Evolutionary conservation across 1,140 invertebrate genomes (phyloP), one percentile per base, ranked within the genome.

Genomic region (Drosophila novamexicana): DNA sequence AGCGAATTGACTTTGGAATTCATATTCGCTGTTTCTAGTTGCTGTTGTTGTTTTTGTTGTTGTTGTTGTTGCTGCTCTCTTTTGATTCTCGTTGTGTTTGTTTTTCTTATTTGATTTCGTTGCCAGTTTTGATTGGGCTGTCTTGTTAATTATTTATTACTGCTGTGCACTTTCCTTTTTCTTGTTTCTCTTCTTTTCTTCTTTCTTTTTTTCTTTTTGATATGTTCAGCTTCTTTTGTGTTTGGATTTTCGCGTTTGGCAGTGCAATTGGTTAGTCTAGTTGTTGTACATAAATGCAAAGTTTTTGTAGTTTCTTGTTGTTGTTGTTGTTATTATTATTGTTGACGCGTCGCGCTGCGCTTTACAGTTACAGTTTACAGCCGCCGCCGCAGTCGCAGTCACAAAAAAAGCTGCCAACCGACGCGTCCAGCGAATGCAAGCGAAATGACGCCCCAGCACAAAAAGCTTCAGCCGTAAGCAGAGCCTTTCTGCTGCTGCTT

Each of bases 1-100:
- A 93, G 91, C 66, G 95, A 92, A 62, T 84, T 88, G 50, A 80
- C 76, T 82, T 92, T 92, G 14, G 91, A 92, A 79, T 81, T 90
- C 91, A 92, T 91, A 59, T 77, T 83, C 44, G 59, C 42, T 75
- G 16, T 6, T 44, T 22, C 22, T 22, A 22, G 18, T 52, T 40
- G 29, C 16, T 47, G 9, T 58, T 44, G 36, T 39, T 66, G 16
- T 37, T 18, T 22, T 56, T 59, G 40, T 32, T 49, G 52, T 52
- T 58, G 29, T 62, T 44, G 8, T 63, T 45, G 42, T 37, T 63
- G 52, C 42, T 56, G 32, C 18, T 36, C 42, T 9, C 52, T 59
- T 39, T 69, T 71, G 47, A 65, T 59, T 61, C 29, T 47, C 7
- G 7, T 49, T 76, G 22, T 50, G 36, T n/a, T 32, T 67, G 45